These are phyloP conservation scores for Engystomops pustulosus DNA, from an alignment of 2,113 vertebrate genomes.

Conservation along the genomic window DNA sequence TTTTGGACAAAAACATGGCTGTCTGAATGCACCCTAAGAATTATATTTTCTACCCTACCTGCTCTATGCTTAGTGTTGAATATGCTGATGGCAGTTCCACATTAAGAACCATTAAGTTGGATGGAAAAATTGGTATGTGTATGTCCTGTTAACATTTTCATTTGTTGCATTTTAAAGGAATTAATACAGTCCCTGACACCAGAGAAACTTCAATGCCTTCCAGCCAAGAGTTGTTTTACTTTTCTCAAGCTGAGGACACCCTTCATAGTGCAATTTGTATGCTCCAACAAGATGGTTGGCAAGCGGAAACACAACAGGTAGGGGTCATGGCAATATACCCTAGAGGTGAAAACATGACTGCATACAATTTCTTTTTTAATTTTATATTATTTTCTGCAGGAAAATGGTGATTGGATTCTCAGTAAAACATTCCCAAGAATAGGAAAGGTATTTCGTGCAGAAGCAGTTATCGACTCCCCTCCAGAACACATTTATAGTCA, in stretches of 20 bases:
- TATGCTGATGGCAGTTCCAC: too few relatives aligned
- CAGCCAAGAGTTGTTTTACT: slow-evolving; percentile 64
- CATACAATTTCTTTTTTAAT: background rate
- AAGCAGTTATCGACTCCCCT: slow-evolving; percentile 72
- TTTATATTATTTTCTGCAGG: slow-evolving; percentile 63
- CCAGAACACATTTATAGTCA: slow-evolving; percentile 71
- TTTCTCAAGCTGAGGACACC: slow-evolving; percentile 70
- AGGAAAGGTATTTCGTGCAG: slow-evolving; percentile 77
- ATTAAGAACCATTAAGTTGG: background rate
- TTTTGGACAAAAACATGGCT: too few relatives aligned
- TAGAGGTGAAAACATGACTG: background rate
- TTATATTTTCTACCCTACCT: too few relatives aligned
- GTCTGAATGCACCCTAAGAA: too few relatives aligned
- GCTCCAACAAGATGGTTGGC: slow-evolving; percentile 71
- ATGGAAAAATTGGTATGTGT: background rate
- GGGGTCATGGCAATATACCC: background rate
- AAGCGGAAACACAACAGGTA: slow-evolving; percentile 71
- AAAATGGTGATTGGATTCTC: slow-evolving; percentile 66
- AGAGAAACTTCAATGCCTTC: background rate
- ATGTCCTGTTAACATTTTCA: background rate
- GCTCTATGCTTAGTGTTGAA: too few relatives aligned
- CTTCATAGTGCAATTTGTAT: slow-evolving; percentile 72
- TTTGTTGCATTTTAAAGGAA: slow-evolving; percentile 18
- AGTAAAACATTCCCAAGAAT: slow-evolving; percentile 71
- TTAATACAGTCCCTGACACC: rapidly evolving